Base-by-base conservation (phyloP, 2,113 vertebrate genomes). In the Epinephelus cyanopodus region DNA sequence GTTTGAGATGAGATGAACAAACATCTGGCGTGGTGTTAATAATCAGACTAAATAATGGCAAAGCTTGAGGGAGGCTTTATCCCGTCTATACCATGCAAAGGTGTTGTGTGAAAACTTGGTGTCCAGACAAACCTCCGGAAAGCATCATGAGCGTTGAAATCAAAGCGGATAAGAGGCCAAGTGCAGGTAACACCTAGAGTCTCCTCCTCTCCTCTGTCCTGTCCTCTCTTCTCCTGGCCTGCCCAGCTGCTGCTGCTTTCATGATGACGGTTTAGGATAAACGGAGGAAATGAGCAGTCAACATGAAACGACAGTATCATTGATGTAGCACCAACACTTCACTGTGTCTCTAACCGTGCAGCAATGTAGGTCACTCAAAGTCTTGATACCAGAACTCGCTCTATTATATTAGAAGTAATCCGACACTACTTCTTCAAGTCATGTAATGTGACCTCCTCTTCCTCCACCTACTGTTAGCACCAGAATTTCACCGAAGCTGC, bases 1-100 rank as follows among this genome's bases (percentile, higher is more conserved):
- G 70, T 88, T 81, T 86, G 84, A 87, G 84, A 87, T 23, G 82
- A 88, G 80, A 90, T 87, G 63, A 93, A 83, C 82, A 87, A 90
- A 91, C 85, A 90, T 85, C 79, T 82, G 80, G 60, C 61, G 79
- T 47, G 63, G 42, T 83, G 71, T 80, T 90, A 86, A 91, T 90
- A 89, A 83, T 83, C 82, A 77, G 79, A 84, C 83, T 58, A 79
- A 88, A 77, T 89, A 75, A 92, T 85, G 72, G 56, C 79, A 79
- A 60, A 81, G 82, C 83, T 67, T 76, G 60, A 39, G 87, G 85
- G 82, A 82, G 74, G 76, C 33, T 86, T 81, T 53, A 53, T 65
- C n/a, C 29, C 73, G 74, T 76, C 53, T 73, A 58, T 72, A 83
- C 72, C 58, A 42, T 63, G 81, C 52, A 81, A 85, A 45, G 76